These are phyloP conservation scores for Augiades crinisus DNA, from an alignment of 2,888 invertebrate species.

Conservation along the genomic window DNA sequence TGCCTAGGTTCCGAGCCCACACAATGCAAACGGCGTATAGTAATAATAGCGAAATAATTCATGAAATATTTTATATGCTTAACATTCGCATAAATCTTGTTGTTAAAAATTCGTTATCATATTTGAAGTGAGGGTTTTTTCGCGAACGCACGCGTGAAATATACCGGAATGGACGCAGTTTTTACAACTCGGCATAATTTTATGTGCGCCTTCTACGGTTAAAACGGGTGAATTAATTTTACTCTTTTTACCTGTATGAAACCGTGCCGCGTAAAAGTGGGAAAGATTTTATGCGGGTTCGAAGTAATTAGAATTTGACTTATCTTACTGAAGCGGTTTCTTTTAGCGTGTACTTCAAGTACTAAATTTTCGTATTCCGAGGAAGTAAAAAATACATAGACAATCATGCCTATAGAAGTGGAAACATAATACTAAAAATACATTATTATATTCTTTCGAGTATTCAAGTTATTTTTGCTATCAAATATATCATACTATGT, in stretches of 20 bases:
- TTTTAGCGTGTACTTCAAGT: too few relatives aligned
- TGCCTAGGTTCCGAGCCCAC: too few relatives aligned
- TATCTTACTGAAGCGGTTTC: constrained; percentile 3
- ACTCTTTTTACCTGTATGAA: constrained; percentile 15
- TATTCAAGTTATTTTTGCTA: too few relatives aligned
- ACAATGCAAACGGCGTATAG: neutral
- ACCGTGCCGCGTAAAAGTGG: constrained; percentile 1
- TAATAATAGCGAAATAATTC: too few relatives aligned
- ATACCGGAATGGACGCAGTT: constrained; percentile 13
- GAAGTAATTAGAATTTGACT: constrained; percentile 22
- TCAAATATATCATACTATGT: too few relatives aligned
- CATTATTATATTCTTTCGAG: too few relatives aligned
- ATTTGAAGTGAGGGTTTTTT: too few relatives aligned
- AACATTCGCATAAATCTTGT: constrained; percentile 4
- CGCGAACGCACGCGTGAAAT: constrained; percentile 14
- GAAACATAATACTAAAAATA: too few relatives aligned
- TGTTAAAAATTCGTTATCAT: constrained; percentile 8
- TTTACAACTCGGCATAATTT: constrained; percentile 21
- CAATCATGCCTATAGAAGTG: too few relatives aligned
- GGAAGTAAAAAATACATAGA: too few relatives aligned
- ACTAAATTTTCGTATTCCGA: too few relatives aligned
- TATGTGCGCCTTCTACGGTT: constrained; percentile 15
- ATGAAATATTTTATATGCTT: too few relatives aligned
- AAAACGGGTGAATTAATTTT: constrained; percentile 25
- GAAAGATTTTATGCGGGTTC: constrained; percentile 20